Base-by-base conservation (phyloP, 1,140 invertebrate genomes). In the Musca domestica region DNA sequence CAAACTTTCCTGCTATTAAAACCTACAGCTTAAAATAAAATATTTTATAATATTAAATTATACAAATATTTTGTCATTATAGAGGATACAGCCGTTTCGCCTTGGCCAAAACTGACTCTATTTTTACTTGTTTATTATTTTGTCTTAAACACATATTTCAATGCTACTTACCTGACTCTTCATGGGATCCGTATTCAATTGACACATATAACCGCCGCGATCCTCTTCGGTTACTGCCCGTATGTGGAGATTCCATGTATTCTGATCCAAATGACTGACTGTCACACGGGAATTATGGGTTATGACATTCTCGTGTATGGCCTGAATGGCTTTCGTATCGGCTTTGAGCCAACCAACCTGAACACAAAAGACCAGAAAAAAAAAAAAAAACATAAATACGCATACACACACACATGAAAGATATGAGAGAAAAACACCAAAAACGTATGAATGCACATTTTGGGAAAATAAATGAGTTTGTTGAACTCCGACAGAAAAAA, bases 271-370 rank as follows among this genome's bases (percentile, higher is more conserved):
- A 76, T 93, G 91, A 22, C 91, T 90, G 46, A 94, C 92, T 4
- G 88, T 88, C 15, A 94, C 87, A 51, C 92, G 86, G 66, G 90
- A 88, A 85, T 94, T 94, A 82, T 95, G 92, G 10, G 92, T 93
- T 81, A 95, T 93, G 66, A 95, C 92, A 77, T 93, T 90, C 72
- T 93, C 91, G 81, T 95, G 92, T 78, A 95, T 94, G 12, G 93
- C 93, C 82, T 94, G 90, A 66, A 93, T 90, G 19, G 91, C 91
- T 82, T 93, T 92, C 25, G 90, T 91, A 79, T 94, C 92, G 17
- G 91, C 91, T 83, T 94, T 94, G 51, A 95, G 90, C 93, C 93
- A 95, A 48, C 92, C 92, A 49, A 95, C 91, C 92, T 95, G 82
- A 67, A 67, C 63, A 47, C 34, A 48, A 27, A 25, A 51, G 46